These are phyloP conservation scores for Monomorium pharaonis DNA, from an alignment of 1,140 invertebrate genomes.

Conservation along the genomic window DNA sequence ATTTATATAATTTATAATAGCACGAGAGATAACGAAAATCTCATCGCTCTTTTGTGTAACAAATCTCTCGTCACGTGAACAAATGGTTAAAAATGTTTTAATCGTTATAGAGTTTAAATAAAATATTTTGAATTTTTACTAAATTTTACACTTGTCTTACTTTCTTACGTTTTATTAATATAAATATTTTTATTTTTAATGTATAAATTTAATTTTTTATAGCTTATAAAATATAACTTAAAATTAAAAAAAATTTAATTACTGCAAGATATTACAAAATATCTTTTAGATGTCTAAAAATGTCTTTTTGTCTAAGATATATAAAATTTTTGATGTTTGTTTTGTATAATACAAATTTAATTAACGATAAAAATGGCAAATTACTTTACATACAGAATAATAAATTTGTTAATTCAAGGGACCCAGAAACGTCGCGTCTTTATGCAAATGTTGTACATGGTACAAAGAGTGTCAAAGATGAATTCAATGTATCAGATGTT, in stretches of 20 bases:
- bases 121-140: background rate
- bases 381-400: background rate
- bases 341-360: background rate
- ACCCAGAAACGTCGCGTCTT: constrained; percentile 23
- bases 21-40: background rate
- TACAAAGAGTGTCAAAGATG: background rate
- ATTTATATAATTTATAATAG: background rate
- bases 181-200: background rate
- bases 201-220: background rate
- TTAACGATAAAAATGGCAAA: background rate
- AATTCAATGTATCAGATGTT: constrained; percentile 32
- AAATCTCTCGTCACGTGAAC: background rate
- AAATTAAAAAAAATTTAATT: background rate
- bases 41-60: background rate
- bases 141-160: background rate
- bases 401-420: constrained; percentile 7
- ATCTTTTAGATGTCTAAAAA: too few species aligned
- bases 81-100: background rate
- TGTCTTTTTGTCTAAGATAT: background rate
- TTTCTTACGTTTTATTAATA: background rate
- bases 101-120: background rate
- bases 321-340: background rate
- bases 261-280: too few species aligned
- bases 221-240: background rate
- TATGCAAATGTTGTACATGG: constrained; percentile 17